Base-by-base conservation (phyloP, 2,113 vertebrate species). In the Callipepla californica region DNA sequence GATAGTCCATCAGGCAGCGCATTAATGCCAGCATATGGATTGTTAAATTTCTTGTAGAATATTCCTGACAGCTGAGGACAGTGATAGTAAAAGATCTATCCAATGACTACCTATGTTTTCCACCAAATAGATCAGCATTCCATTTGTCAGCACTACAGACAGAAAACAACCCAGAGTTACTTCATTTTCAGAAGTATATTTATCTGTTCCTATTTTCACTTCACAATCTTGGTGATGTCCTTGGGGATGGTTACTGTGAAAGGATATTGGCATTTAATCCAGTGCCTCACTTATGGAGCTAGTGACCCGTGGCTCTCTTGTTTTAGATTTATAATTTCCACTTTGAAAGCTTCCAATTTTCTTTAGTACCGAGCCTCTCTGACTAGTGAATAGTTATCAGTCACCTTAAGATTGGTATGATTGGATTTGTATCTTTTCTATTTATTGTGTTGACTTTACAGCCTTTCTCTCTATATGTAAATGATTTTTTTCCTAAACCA, bases 181-280 rank as follows among this genome's bases (percentile, higher is more conserved):
- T 77, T 62, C 12, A 36, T 59, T 88, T 85, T 50, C 68, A 75
- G 55, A 67, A 48, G 38, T 25, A 21, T 65, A 87, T 68, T 61
- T 90, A 30, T 65, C 82, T 85, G 62, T 93, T 93, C 57, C 55
- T 30, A 72, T 77, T 89, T 94, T 69, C 62, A 57, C n/a, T 26
- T 76, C 18, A 23, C 28, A 26, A 92, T 83, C 87, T 77, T 87
- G 83, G 40, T 69, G 30, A 85, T 89, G 65, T 87, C 67, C 80
- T 92, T 94, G 87, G 95, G 95, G 82, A 96, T 82, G 45, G 85
- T 88, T 97, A 69, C 89, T 93, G 85, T 94, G 95, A 89, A 94
- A 79, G 34, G 79, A 87, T 93, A 93, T 61, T 90, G 58, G n/a
- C 66, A 69, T 15, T 89, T 69, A 83, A 86, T 78, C 57, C 58